Evolutionary conservation across 2,113 vertebrate species (phyloP), one percentile per base, ranked within the genome.

Genomic region (Agapornis roseicollis): DNA sequence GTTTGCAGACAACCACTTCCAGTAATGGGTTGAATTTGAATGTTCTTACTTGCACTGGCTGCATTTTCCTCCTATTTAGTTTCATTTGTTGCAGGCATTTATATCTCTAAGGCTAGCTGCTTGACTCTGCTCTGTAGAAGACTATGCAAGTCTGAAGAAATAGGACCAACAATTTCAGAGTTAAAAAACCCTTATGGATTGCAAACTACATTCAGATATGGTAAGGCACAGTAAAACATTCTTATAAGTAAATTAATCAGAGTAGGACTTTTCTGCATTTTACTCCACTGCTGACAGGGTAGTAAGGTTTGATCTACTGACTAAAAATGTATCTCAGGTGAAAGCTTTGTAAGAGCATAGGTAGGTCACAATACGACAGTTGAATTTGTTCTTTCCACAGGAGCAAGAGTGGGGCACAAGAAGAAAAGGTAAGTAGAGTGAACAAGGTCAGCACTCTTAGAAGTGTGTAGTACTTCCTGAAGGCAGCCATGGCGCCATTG

Each of bases 111-210:
- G 35, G 3, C 22, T 81, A 76, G 46, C 5, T 66, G 20, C 27
- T 39, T 78, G 5, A 2, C 44, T 78, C 3, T 55, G n/a, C 4
- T 28, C 42, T 78, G 37, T 10, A 80, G 58, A 70, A 60, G 29
- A 47, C 23, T 37, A 3, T 35, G 14, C 10, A 77, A n/a, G 9
- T 37, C 25, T 70, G 15, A 78, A 49, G 41, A 81, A 61, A 72
- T 0, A 42, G 2, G 9, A 22, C 9, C 5, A 61, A 14, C 11
- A 73, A 35, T 6, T 56, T 4, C 15, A 78, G 44, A 1, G 1
- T 55, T 13, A 2, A 53, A 89, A 78, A 58, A 15, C 0, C 1
- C 7, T 17, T 24, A 7, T 53, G n/a, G 20, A 31, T 85, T 76
- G 53, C 1, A 7, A 76, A 80, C 13, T 42, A n/a, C 15, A n/a